Base-by-base conservation (phyloP, 2,113 vertebrate species). In the Genyomyrus donnyi region DNA sequence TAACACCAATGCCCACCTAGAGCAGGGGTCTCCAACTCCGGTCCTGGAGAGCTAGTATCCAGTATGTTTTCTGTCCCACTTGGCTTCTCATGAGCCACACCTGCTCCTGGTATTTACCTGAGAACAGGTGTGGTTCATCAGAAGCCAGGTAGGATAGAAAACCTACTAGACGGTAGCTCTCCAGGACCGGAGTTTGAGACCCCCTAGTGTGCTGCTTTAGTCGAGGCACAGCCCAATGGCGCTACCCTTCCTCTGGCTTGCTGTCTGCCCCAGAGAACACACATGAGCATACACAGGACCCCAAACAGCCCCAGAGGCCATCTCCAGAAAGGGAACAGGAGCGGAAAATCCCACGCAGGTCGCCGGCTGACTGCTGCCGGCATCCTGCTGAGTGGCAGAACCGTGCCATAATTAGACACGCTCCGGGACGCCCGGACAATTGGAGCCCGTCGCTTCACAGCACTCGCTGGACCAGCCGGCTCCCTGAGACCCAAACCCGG, bases 391-490 rank as follows among this genome's bases (percentile, higher is more conserved):
- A 62, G 21, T 17, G 56, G 87, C 35, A 62, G 53, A 27, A 21
- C 84, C 89, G 88, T 50, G 85, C 53, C 21, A 88, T 90, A 87
- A 91, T 83, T 52, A 52, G 90, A 90, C 52, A 50, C 83, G 83
- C 87, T 52, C 11, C 7, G 45, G 42, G 83, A n/a, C 83, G 7
- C 24, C 83, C 24, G 9, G 42, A 85, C 39, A 91, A 84, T 89
- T 13, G 15, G n/a, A 46, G 53, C 52, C 31, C 13, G 50, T 85
- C 52, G 6, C 77, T 27, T 39, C 53, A 53, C 53, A 62, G 77
- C 31, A 35, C n/a, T 53, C 70, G 11, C 46, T 39, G 84, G 84
- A n/a, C 24, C 42, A 50, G 19, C 77, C 39, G 17, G 15, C 42
- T 39, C 15, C 35, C 39, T 83, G 77, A 45, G 77, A 39, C 4